Evolutionary conservation across 2,113 vertebrate species (phyloP), one percentile per base, ranked within the genome.

Genomic region (Urocolius indicus): DNA sequence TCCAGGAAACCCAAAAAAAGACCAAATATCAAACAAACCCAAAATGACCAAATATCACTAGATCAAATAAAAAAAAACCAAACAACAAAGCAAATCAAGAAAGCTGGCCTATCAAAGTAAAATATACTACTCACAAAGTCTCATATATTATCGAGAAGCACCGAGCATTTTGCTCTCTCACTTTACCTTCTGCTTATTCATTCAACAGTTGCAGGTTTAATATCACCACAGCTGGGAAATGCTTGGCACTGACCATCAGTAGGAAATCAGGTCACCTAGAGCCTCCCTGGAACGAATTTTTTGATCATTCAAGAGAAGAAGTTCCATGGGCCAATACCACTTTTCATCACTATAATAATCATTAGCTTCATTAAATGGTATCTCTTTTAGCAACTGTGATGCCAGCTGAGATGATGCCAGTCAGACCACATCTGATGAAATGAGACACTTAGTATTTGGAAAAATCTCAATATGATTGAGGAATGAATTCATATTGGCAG

Each of bases 221-320:
- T 11, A 21, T 17, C 38, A 34, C 17, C 67, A 16, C 43, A 43
- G 76, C 43, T 75, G 30, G 22, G 13, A 57, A 49, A 11, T 4
- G 29, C 23, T 63, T 23, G 20, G 10, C 9, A 4, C 5, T 0
- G 1, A 23, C 34, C 41, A 30, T 10, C 32, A 3, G 5, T 3
- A 63, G 55, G 71, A 74, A 11, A 36, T 16, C 51, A 55, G 69
- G 2, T 32, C 46, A 48, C 15, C 16, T 24, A 12, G 22, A 36
- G 12, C 7, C 3, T 75, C n/a, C 30, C 38, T 17, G 18, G 34
- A 43, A 16, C 26, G 9, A 8, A 29, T 8, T 82, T 78, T 78
- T n/a, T 62, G 61, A 41, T 29, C 36, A 19, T 13, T 36, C 36
- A 57, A 23, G 36, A 78, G 22, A 51, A 58, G n/a, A 43, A 11